Base-by-base conservation (phyloP, 2,888 invertebrate genomes). In the Ornithoptera priamus region DNA sequence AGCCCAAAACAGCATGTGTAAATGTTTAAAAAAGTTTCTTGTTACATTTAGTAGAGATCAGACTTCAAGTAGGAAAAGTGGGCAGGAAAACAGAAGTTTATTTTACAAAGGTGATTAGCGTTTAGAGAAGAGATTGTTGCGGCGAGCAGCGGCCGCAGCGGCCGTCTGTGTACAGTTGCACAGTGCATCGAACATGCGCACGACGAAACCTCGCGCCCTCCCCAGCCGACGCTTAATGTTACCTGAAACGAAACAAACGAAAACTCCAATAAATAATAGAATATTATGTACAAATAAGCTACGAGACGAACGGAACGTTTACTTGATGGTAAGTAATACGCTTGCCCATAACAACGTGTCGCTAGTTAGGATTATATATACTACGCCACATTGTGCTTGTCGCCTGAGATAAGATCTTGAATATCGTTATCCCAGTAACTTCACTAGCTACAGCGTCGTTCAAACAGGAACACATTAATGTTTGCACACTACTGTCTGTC, bases 111-210 rank as follows among this genome's bases (percentile, higher is more conserved):
- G n/a, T 8, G 56, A 18, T 86, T 89, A 92, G 80, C 92, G 92
- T 82, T 92, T 92, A 53, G 87, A 84, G 78, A 87, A 87, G 0
- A 85, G 90, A 72, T 92, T 92, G 78, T 90, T 91, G 67, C 92
- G 85, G 75, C 92, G 87, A 4, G 94, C 94, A 59, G 94, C 94
- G 18, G 93, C 89, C 8, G 94, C 85, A 5, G 89, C 93, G 6
- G 90, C 93, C 24, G 94, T 93, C 77, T 94, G 94, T 71, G 94
- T 94, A 78, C 94, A 94, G 85, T 94, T 94, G 85, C 94, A 94
- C 62, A 94, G 93, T 8, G 94, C 94, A 81, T 94, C 94, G 76
- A 94, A 94, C 81, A 94, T 90, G 72, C 94, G 93, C 65, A 94
- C 88, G 17, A 94, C 93, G 78, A 94, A 93, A 57, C 94, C 94